Evolutionary conservation across 2,888 invertebrate species (phyloP).

Genomic region (Erannis defoliaria): DNA sequence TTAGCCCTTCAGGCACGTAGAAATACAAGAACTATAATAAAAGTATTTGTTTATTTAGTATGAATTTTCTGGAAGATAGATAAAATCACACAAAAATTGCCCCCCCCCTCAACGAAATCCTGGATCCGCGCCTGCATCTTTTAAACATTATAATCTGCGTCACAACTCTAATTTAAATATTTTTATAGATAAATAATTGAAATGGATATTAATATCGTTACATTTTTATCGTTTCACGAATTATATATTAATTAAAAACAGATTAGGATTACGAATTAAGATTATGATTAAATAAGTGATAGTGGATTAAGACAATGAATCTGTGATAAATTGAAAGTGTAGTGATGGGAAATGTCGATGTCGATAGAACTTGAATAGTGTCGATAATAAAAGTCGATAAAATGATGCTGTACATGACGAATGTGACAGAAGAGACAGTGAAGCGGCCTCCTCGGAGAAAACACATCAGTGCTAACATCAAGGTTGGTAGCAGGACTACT

Average conservation of each 20-base stretch:
- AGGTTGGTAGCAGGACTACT: conserved; percentile 74
- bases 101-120: too few relatives aligned
- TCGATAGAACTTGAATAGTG: conserved; percentile 45
- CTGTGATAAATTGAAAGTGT: conserved; percentile 32
- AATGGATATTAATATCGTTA: neutral
- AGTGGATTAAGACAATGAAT: conserved; percentile 11
- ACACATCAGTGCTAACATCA: conserved; percentile 77
- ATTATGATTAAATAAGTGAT: conserved; percentile 4
- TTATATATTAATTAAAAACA: conserved; percentile 6
- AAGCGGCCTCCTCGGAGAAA: conserved; percentile 75
- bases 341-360: conserved; percentile 53
- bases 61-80: too few relatives aligned
- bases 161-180: neutral
- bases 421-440: conserved; percentile 68
- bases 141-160: neutral
- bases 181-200: neutral
- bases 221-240: conserved; percentile 10
- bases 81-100: too few relatives aligned
- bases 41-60: too few relatives aligned
- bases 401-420: conserved; percentile 81
- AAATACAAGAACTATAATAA: too few relatives aligned
- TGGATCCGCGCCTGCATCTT: too few relatives aligned
- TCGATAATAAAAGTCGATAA: conserved; percentile 48
- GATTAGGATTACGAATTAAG: neutral
- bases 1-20: too few relatives aligned